phyloP scores from a whole-genome alignment of 2,113 vertebrate species.

The Phainopepla nitens region DNA sequence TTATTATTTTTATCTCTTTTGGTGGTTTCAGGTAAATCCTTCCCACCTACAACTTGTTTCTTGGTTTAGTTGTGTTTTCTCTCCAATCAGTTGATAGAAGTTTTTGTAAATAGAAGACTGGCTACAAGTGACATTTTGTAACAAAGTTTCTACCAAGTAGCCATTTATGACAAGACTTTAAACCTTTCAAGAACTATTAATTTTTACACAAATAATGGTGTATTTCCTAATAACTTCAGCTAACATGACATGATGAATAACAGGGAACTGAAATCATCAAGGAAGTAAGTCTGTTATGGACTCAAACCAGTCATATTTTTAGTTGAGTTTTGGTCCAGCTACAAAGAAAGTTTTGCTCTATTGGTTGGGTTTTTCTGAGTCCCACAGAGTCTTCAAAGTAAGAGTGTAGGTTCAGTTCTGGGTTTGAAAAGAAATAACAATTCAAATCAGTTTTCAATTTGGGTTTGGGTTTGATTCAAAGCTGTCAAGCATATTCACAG shows the following conservation, averaged over 20 bases:
- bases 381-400: conserved; percentile 10
- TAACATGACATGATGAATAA: not conserved
- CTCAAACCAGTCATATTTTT: not conserved
- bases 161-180: not conserved
- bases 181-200: conserved; percentile 5
- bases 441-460: conserved; percentile 60
- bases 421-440: conserved; percentile 43
- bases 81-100: not conserved
- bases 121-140: not conserved
- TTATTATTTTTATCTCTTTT: not conserved
- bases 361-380: not conserved
- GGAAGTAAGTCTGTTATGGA: not conserved
- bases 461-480: conserved; percentile 55
- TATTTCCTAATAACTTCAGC: not conserved
- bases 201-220: conserved; percentile 23
- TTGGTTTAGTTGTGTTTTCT: not conserved
- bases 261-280: conserved; percentile 3
- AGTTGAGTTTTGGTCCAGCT: conserved; percentile 3
- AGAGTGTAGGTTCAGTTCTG: conserved; percentile 17
- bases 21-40: not conserved
- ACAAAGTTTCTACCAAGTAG: not conserved
- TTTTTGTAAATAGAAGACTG: not conserved
- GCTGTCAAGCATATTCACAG: conserved; percentile 25
- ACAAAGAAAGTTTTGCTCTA: conserved; percentile 17
- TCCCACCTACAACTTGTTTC: not conserved